These are phyloP conservation scores for Sebastes trivittatus DNA, from an alignment of 2,797 vertebrate species.

Conservation along the genomic window DNA sequence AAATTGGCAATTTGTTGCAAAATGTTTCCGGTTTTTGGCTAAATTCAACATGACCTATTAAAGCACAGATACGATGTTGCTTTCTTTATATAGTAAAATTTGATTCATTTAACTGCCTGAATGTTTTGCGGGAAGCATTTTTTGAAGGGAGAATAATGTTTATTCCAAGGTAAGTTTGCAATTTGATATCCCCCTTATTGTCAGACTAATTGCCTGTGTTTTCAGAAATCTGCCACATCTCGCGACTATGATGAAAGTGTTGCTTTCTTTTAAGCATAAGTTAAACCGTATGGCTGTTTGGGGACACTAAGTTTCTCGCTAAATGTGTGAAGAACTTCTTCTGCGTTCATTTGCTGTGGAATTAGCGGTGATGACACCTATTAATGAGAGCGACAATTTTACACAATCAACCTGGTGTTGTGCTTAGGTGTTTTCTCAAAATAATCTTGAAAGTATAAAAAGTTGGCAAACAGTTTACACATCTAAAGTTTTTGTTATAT, in stretches of 20 bases:
- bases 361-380: not conserved
- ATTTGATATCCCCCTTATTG: not conserved
- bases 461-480: not conserved
- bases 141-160: not conserved
- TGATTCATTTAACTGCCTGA: not conserved
- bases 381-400: not conserved
- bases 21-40: constrained; percentile 12
- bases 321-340: not conserved
- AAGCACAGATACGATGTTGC: not conserved
- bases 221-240: not conserved
- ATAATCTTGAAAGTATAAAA: not conserved
- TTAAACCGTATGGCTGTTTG: not conserved
- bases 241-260: not conserved
- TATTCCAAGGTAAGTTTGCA: not conserved
- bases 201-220: not conserved
- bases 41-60: constrained; percentile 18
- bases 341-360: not conserved
- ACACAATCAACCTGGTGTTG: not conserved
- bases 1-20: constrained; percentile 48
- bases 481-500: not conserved
- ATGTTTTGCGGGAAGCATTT: not conserved
- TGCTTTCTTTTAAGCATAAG: not conserved
- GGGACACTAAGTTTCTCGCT: not conserved
- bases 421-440: not conserved
- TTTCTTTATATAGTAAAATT: not conserved